phyloP scores from a whole-genome alignment of 1,140 invertebrate genomes.

The Aphidius ervi region DNA sequence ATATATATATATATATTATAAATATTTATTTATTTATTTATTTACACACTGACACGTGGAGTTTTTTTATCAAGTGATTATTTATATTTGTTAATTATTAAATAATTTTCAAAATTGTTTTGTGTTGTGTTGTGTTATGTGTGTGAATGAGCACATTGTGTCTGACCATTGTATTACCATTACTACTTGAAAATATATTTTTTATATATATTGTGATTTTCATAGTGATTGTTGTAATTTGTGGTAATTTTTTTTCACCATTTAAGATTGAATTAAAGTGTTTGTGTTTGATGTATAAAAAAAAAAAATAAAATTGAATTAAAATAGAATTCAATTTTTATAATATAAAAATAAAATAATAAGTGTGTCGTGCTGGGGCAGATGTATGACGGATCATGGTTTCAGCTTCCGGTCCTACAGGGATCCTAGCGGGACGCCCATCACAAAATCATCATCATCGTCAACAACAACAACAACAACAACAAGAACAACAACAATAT shows the following conservation, averaged over 20 bases:
- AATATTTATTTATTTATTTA: background rate
- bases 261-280: too few species aligned
- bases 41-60: slow-evolving; percentile 1
- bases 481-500: slow-evolving; percentile 18
- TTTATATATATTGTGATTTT: background rate
- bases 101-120: background rate
- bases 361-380: slow-evolving; percentile 37
- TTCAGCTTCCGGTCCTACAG: slow-evolving; percentile 51
- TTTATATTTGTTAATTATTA: background rate
- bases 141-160: background rate
- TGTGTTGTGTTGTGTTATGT: too few species aligned
- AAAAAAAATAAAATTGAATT: background rate
- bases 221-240: background rate
- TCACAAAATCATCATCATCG: slow-evolving; percentile 37
- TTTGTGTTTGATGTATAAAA: too few species aligned
- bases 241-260: too few species aligned
- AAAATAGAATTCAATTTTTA: background rate
- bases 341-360: slow-evolving; percentile 9
- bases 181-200: too few species aligned
- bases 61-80: background rate
- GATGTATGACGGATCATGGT: slow-evolving; percentile 53
- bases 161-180: background rate
- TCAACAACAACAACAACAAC: slow-evolving; percentile 25
- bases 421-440: slow-evolving; percentile 54
- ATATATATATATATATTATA: too few species aligned